Evolutionary conservation across 2,113 vertebrate species (phyloP).

Genomic region (Daphoenositta chrysoptera): DNA sequence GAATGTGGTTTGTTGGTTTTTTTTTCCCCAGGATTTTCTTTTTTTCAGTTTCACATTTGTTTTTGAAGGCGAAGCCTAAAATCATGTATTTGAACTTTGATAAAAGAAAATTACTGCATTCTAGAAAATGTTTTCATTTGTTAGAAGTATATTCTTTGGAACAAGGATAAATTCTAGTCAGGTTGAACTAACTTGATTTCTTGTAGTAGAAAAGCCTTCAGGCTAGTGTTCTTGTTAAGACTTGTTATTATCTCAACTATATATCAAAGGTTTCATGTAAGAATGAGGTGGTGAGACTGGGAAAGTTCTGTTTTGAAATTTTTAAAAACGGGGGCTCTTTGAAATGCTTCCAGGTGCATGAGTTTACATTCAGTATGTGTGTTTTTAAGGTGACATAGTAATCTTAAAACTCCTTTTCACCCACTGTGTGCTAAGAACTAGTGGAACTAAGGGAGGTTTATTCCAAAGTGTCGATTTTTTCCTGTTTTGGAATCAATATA

Average conservation of each 20-base stretch:
- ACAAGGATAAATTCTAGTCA: background rate
- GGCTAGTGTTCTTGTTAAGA: background rate
- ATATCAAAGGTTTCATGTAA: background rate
- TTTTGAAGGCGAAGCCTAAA: background rate
- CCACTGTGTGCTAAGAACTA: background rate
- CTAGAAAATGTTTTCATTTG: background rate
- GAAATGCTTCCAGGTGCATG: background rate
- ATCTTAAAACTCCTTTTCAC: background rate
- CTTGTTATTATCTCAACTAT: background rate
- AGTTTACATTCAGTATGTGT: background rate
- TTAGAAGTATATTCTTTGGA: background rate
- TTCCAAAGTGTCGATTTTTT: background rate
- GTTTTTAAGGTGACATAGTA: background rate
- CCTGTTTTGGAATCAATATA: background rate
- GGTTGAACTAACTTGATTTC: background rate
- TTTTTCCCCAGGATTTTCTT: background rate
- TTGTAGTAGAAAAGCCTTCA: background rate
- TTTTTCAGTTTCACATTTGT: background rate
- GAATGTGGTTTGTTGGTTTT: rapidly evolving
- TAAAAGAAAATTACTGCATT: background rate
- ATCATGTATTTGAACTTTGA: background rate
- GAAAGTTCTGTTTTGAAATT: background rate
- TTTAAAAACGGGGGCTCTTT: background rate
- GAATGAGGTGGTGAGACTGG: background rate
- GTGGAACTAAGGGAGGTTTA: background rate